phyloP scores from a whole-genome alignment of 1,140 invertebrate genomes.

The Phortica variegata region DNA sequence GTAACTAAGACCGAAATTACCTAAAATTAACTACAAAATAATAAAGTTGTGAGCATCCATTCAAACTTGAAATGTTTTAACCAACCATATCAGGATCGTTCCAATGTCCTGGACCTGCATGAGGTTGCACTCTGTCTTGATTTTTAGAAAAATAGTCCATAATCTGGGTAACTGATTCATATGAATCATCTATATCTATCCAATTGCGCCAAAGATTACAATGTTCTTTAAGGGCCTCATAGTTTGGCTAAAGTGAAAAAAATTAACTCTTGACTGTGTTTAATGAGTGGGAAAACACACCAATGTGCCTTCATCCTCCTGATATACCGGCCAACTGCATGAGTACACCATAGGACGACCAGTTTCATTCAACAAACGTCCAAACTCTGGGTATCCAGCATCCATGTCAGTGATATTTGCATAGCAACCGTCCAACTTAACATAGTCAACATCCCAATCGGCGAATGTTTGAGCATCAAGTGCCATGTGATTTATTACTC shows the following conservation, averaged over 20 bases:
- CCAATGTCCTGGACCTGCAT: slow-evolving; percentile 83
- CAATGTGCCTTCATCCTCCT: slow-evolving; percentile 79
- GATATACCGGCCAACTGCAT: slow-evolving; percentile 89
- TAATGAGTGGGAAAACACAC: slow-evolving; percentile 53
- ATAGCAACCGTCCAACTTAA: slow-evolving; percentile 88
- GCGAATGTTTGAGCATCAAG: slow-evolving; percentile 83
- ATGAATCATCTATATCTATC: slow-evolving; percentile 84
- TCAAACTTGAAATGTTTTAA: too few relatives aligned
- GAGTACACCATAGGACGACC: slow-evolving; percentile 83
- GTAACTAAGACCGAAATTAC: slow-evolving; percentile 82
- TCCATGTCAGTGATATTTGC: slow-evolving; percentile 64
- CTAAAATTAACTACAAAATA: slow-evolving; percentile 73
- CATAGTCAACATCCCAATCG: slow-evolving; percentile 85
- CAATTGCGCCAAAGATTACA: slow-evolving; percentile 91
- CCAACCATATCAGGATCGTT: slow-evolving; percentile 95
- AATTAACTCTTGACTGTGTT: background rate
- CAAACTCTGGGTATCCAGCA: slow-evolving; percentile 71
- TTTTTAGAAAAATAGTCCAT: slow-evolving; percentile 78
- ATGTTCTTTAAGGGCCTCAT: slow-evolving; percentile 77
- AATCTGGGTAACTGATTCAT: slow-evolving; percentile 70
- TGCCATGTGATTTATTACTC: slow-evolving; percentile 72
- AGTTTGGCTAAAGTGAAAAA: slow-evolving; percentile 66
- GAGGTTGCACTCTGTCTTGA: slow-evolving; percentile 69
- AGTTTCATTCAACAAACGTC: slow-evolving; percentile 72
- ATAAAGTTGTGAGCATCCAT: too few relatives aligned